These are phyloP conservation scores for Oreohelix idahoensis DNA, from an alignment of 1,140 invertebrate species.

Conservation along the genomic window DNA sequence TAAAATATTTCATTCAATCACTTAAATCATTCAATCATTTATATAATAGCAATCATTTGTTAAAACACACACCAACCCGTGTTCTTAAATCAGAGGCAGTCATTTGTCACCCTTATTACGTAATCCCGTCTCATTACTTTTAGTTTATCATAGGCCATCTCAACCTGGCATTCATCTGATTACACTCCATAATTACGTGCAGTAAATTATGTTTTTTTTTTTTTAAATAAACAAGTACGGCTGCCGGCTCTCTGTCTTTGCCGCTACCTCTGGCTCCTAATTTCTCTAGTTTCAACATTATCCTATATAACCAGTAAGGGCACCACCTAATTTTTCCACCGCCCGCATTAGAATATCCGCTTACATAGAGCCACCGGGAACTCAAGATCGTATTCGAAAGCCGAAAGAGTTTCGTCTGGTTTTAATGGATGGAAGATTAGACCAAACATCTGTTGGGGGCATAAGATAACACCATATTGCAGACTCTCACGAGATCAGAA, in stretches of 20 bases:
- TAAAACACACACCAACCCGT: too few relatives aligned
- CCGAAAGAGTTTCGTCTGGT: neutral
- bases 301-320: neutral
- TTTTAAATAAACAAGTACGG: too few relatives aligned
- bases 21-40: too few relatives aligned
- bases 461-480: neutral
- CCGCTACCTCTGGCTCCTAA: neutral
- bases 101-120: too few relatives aligned
- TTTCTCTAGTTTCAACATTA: neutral
- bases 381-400: neutral
- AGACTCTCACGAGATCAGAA: neutral
- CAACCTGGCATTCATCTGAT: neutral
- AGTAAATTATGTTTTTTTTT: neutral
- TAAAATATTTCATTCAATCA: too few relatives aligned
- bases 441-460: constrained; percentile 1
- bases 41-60: too few relatives aligned
- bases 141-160: neutral
- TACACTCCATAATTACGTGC: neutral
- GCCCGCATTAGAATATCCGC: neutral
- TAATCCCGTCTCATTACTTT: too few relatives aligned
- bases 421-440: constrained; percentile 9
- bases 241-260: neutral
- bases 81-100: too few relatives aligned
- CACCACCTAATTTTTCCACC: neutral
- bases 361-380: neutral